phyloP scores from a whole-genome alignment of 2,888 invertebrate species.

The Geotrupes spiniger region DNA sequence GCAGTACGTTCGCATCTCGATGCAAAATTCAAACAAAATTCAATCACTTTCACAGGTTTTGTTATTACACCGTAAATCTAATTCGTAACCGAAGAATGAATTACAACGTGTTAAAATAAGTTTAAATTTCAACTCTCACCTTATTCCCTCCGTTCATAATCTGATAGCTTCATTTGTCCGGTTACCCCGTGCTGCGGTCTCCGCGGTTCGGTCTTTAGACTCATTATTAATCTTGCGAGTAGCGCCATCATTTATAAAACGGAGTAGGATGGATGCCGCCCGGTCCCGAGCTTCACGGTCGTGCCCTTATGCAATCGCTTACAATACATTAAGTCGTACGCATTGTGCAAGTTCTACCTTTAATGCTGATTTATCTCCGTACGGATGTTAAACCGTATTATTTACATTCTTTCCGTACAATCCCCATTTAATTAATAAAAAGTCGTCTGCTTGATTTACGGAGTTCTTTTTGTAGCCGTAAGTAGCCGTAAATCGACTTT shows the following conservation, averaged over 20 bases:
- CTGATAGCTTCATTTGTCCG: slow-evolving; percentile 6
- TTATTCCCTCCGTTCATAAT: neutral
- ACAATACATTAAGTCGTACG: slow-evolving; percentile 6
- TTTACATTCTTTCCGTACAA: no score
- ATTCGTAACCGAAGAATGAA: no score
- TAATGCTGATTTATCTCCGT: slow-evolving; percentile 4
- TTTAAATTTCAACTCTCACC: no score
- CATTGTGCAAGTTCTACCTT: slow-evolving; percentile 1
- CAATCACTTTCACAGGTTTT: no score
- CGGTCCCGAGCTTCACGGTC: slow-evolving; percentile 3
- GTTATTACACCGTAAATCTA: no score
- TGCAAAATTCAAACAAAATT: no score
- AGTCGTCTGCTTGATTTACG: no score
- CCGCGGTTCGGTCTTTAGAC: neutral
- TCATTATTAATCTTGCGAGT: slow-evolving; percentile 4
- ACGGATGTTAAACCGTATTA: neutral
- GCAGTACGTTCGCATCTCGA: no score
- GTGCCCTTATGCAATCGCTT: slow-evolving; percentile 7
- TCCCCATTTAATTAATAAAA: no score
- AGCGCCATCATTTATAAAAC: slow-evolving; percentile 13
- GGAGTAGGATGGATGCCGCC: neutral
- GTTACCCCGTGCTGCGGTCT: slow-evolving; percentile 4
- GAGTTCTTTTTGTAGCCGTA: no score
- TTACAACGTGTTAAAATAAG: no score
- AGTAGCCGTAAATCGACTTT: no score